Conservation (phyloP, 2,113 vertebrate genomes). For the Phrynosoma blainvillii region DNA sequence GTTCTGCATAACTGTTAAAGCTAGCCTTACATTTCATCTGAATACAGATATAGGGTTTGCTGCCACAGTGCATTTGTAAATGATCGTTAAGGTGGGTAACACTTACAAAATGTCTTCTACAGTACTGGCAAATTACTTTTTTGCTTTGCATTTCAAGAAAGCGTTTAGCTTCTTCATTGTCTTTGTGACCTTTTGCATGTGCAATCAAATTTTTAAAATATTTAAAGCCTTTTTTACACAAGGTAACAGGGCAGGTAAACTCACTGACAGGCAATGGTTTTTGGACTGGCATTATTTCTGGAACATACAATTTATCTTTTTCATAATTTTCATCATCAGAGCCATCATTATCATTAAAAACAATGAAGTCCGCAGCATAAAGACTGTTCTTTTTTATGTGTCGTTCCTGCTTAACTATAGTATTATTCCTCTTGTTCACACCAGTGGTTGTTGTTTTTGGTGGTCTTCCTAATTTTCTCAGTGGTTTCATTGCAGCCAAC, state of each 20-base stretch:
- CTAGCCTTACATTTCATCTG: constrained; percentile 96
- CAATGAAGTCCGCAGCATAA: constrained; percentile 81
- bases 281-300: constrained; percentile 69
- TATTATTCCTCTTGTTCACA: constrained; percentile 78
- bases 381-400: constrained; percentile 84
- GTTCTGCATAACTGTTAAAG: constrained; percentile 91
- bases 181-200: constrained; percentile 90
- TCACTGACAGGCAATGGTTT: constrained; percentile 79
- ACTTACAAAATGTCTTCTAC: constrained; percentile 92
- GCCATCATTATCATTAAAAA: constrained; percentile 76
- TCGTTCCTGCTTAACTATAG: constrained; percentile 80
- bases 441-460: constrained; percentile 79
- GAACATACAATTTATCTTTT: constrained; percentile 81
- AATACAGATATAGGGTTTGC: constrained; percentile 95
- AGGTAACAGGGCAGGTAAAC: constrained; percentile 90
- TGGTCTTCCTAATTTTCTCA: constrained; percentile 83
- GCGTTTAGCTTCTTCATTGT: constrained; percentile 91
- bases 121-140: constrained; percentile 98
- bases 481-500: constrained; percentile 90
- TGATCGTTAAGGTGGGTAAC: constrained; percentile 96
- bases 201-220: constrained; percentile 95
- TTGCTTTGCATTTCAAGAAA: constrained; percentile 97
- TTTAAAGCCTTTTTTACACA: constrained; percentile 93
- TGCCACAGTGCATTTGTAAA: constrained; percentile 95
- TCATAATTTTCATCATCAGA: constrained; percentile 78